Percentiles rank a stretch among this genome's conserved stretches.
These are phyloP conservation scores for Sternarchorhynchus goeldii DNA, from an alignment of 2,797 vertebrate species.

Conservation along the genomic window DNA sequence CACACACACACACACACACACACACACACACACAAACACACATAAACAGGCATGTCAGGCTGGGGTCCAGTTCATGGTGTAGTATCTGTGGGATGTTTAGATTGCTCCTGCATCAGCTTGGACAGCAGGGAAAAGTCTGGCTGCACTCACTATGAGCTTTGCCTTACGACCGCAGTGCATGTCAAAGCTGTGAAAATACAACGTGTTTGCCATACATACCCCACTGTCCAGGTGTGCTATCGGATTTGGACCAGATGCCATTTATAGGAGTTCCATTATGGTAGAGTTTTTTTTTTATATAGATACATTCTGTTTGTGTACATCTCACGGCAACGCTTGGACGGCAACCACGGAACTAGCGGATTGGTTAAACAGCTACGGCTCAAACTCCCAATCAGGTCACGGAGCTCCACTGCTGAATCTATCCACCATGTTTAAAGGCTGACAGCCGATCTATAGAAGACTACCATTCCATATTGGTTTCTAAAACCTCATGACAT, in stretches of 20 bases:
- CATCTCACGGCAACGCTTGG: constrained; percentile 62
- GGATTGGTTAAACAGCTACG: constrained; percentile 60
- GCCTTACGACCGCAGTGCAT: constrained; percentile 71
- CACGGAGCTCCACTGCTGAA: neutral
- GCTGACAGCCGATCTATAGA: neutral
- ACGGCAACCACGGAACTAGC: constrained; percentile 24
- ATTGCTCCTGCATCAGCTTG: constrained; percentile 65
- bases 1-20: neutral
- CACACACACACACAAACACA: neutral
- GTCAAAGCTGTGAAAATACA: constrained; percentile 83
- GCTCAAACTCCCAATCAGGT: constrained; percentile 31
- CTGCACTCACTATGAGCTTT: constrained; percentile 65
- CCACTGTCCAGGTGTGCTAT: constrained; percentile 77
- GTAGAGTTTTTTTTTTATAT: constrained; percentile 60
- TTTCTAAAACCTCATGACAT: no score
- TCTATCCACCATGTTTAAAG: neutral
- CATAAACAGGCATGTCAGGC: constrained; percentile 39
- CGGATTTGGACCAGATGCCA: constrained; percentile 69
- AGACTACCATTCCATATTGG: no score
- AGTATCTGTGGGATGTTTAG: constrained; percentile 56
- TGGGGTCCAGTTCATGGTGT: constrained; percentile 45
- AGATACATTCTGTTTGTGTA: constrained; percentile 64
- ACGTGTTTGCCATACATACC: constrained; percentile 74
- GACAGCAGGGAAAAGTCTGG: constrained; percentile 65
- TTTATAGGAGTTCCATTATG: constrained; percentile 27